Evolutionary conservation across 2,888 invertebrate species (phyloP).

Genomic region (Tyria jacobaeae): DNA sequence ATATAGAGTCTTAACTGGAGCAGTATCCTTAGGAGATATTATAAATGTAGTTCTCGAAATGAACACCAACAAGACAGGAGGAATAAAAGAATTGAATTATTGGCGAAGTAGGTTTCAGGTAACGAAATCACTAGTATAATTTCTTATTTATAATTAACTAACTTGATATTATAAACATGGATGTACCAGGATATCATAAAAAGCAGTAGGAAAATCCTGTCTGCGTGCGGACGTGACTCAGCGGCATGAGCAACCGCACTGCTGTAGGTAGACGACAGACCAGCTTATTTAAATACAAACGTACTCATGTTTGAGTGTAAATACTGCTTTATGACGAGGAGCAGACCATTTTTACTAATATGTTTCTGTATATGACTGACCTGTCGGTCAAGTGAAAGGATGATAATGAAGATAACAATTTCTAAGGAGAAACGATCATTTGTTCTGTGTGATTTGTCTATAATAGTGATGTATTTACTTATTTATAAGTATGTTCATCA

Average conservation of each 20-base stretch:
- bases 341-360: not conserved
- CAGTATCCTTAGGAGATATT: not conserved
- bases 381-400: too few relatives aligned
- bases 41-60: too few relatives aligned
- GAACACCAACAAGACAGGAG: too few relatives aligned
- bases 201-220: constrained; percentile 63
- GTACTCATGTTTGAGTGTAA: not conserved
- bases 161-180: constrained; percentile 18
- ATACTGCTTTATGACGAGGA: not conserved
- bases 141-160: not conserved
- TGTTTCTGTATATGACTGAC: not conserved
- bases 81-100: too few relatives aligned
- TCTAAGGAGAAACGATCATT: too few relatives aligned
- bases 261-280: constrained; percentile 38
- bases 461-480: too few relatives aligned
- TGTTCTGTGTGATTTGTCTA: too few relatives aligned
- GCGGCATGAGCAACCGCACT: constrained; percentile 10
- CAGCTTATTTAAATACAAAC: constrained; percentile 18
- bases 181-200: constrained; percentile 63
- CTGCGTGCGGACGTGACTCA: constrained; percentile 49
- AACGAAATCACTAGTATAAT: too few relatives aligned
- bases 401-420: not conserved
- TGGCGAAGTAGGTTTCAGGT: too few relatives aligned
- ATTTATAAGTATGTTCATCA: too few relatives aligned
- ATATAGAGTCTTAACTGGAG: not conserved